phyloP scores from a whole-genome alignment of 2,797 vertebrate genomes.

The Vultur gryphus region DNA sequence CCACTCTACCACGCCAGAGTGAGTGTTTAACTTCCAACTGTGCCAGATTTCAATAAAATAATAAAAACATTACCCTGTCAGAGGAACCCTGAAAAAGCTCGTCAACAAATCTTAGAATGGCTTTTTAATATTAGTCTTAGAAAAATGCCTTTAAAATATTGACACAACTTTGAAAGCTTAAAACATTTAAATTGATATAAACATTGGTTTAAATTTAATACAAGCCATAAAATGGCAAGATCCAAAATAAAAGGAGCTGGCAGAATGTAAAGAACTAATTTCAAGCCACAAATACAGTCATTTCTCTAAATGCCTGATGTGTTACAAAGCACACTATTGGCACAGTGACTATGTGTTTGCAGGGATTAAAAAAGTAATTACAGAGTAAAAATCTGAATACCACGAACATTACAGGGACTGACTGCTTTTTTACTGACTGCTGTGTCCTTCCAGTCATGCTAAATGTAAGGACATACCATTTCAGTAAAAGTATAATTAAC shows the following conservation, averaged over 20 bases:
- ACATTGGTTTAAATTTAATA: background rate
- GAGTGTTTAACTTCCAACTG: background rate
- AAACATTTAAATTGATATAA: background rate
- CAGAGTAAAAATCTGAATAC: background rate
- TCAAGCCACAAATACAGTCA: background rate
- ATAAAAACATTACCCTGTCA: background rate
- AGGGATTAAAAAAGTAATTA: background rate
- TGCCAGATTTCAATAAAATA: background rate
- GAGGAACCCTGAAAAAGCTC: background rate
- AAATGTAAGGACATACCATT: background rate
- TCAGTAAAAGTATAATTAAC: background rate
- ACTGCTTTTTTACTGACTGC: background rate
- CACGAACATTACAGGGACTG: background rate
- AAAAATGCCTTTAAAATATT: background rate
- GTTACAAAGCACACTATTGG: background rate
- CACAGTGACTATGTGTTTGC: background rate
- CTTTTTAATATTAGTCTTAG: background rate
- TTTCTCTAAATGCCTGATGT: background rate
- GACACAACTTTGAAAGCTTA: background rate
- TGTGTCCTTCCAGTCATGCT: background rate
- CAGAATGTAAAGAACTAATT: background rate
- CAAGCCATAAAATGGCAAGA: background rate
- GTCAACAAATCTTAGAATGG: background rate
- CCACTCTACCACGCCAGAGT: background rate
- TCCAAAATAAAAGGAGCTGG: background rate